Evolutionary conservation across 2,797 vertebrate genomes (phyloP), one percentile per base, ranked within the genome.

Genomic region (Lagocephalus sceleratus): DNA sequence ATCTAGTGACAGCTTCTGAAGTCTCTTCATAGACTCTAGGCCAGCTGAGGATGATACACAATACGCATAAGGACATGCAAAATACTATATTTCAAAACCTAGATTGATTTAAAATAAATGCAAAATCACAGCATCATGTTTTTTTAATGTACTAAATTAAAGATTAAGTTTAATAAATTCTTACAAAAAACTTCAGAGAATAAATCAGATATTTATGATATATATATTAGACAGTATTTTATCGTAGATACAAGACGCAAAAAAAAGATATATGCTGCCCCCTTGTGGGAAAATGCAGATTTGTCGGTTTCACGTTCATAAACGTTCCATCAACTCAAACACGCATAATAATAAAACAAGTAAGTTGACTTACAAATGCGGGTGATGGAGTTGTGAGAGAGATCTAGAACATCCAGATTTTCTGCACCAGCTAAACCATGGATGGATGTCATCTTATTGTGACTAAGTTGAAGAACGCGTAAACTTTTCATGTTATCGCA

Each of bases 341-440:
- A 41, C 5, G 1, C 12, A 3, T 19, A 17, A 38, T 20, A 17
- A 12, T 32, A 21, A 6, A 23, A 40, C 16, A 19, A 0, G n/a
- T 47, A 2, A 8, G 21, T 53, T 58, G 39, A 39, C 94, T 93
- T 87, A 98, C 97, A 92, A 45, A 98, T 91, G 74, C 92, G 91
- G 23, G 91, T 94, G 79, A 98, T 92, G 81, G 74, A 91, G 71
- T 98, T 99, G 79, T 93, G 76, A 1, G 97, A 98, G 46, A 98
- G 77, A 66, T 98, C 93, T 50, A 98, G 91, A 59, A 84, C 75
- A 7, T 76, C 81, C 50, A 99, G 70, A 80, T 90, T 93, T 62
- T 69, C 86, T 42, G 91, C 93, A 7, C 89, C 92, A 38, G 82
- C 87, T 73, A 98, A 79, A 49, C 95, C 96, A 40, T 88, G 92